Percentiles rank a stretch among this genome's conserved stretches.
Evolutionary conservation across 2,888 invertebrate genomes (phyloP).

Genomic region (Nycteola revayana): DNA sequence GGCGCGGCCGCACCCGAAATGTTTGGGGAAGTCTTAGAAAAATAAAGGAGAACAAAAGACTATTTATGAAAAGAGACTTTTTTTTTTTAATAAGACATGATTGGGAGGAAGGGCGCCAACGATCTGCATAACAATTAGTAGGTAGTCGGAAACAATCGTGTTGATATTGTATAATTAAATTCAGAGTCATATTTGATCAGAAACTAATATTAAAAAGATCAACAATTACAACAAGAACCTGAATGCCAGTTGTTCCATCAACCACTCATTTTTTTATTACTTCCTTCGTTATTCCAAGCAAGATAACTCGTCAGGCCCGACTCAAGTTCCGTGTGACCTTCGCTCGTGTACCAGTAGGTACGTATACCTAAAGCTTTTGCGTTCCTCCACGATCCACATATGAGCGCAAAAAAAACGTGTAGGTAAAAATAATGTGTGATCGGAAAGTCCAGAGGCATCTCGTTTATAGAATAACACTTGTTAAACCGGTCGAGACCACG

Average conservation of each 20-base stretch:
- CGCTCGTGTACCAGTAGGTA: conserved; percentile 60
- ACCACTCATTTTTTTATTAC: conserved; percentile 52
- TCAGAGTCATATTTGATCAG: too few species aligned
- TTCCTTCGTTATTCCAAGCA: conserved; percentile 56
- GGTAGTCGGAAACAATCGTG: too few species aligned
- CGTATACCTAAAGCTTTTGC: conserved; percentile 59
- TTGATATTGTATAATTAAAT: too few species aligned
- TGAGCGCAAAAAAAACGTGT: conserved; percentile 35
- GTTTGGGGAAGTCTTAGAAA: too few species aligned
- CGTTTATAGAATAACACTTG: conserved; percentile 80
- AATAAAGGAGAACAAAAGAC: too few species aligned
- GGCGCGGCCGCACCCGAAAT: too few species aligned
- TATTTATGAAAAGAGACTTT: too few species aligned
- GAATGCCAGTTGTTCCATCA: conserved; percentile 45
- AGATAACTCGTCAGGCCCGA: conserved; percentile 51
- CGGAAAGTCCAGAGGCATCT: conserved; percentile 78
- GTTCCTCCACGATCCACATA: conserved; percentile 50
- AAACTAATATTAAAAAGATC: too few species aligned
- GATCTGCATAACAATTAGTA: too few species aligned
- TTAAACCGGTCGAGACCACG: conserved; percentile 65
- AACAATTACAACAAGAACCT: too few species aligned
- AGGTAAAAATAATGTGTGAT: conserved; percentile 52
- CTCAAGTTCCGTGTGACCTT: conserved; percentile 69
- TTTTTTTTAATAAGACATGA: too few species aligned
- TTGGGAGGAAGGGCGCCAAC: too few species aligned